Evolutionary conservation across 2,113 vertebrate genomes (phyloP).

Genomic region (Zingel zingel): DNA sequence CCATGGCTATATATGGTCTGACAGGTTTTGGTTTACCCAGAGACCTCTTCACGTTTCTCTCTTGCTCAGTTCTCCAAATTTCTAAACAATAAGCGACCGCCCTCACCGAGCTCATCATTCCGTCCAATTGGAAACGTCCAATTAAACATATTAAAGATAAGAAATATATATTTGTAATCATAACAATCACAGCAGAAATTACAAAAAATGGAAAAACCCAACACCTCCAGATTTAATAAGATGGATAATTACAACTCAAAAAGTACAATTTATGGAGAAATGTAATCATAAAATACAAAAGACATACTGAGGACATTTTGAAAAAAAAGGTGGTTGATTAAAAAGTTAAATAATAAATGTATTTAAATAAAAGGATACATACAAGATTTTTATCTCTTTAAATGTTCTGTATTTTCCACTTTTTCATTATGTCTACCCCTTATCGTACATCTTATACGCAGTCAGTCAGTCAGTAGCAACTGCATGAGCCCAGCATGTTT

Average conservation of each 20-base stretch:
- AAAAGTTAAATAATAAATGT: too few species aligned
- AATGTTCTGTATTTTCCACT: too few species aligned
- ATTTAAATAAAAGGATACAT: too few species aligned
- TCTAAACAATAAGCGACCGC: constrained; percentile 44
- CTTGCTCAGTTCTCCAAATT: constrained; percentile 10
- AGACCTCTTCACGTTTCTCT: constrained; percentile 35
- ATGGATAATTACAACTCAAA: background rate
- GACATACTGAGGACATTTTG: too few species aligned
- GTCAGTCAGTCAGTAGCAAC: background rate
- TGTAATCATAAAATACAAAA: too few species aligned
- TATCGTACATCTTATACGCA: too few species aligned
- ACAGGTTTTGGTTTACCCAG: constrained; percentile 52
- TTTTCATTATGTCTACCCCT: too few species aligned
- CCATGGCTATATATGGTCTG: constrained; percentile 76
- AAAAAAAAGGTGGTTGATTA: too few species aligned
- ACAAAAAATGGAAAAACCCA: background rate
- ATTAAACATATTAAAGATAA: background rate
- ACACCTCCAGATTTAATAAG: background rate
- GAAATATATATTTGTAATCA: background rate
- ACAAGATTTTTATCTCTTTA: too few species aligned
- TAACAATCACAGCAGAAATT: too few species aligned
- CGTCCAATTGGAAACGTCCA: background rate
- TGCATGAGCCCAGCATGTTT: constrained; percentile 9
- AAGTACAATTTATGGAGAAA: background rate
- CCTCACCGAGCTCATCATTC: background rate